Base-by-base conservation (phyloP, 2,797 vertebrate species). In the Rhabdophis nuchalis region DNA sequence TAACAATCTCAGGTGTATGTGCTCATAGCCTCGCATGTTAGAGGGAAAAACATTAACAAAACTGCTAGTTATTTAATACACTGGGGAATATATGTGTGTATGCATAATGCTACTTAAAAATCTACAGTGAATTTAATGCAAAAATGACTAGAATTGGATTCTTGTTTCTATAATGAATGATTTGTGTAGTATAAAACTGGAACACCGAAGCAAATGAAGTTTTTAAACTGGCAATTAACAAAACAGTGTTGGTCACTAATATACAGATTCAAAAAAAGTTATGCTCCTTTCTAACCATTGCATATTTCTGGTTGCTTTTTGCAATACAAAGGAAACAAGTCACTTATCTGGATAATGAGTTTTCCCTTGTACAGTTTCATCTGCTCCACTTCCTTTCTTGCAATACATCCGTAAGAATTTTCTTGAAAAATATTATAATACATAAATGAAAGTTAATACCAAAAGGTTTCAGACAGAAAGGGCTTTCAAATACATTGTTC, bases 101-200 rank as follows among this genome's bases (percentile, higher is more conserved):
- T 89, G 16, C 93, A 94, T 87, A 94, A 94, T 93, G 29, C 0
- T 0, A 95, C 94, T 95, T 90, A 4, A 90, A 96, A 95, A 93
- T 90, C 60, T 72, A 72, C 53, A 93, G 16, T 82, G 2, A 0
- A 92, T 93, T 85, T 86, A 87, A 7, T 58, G 41, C 57, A 56
- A 93, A 91, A 50, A 85, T 85, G n/a, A 93, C 52, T 92, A 89
- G 41, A 94, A 94, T 27, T 0, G 0, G 18, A 53, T 0, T 5
- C 91, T 91, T 64, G 46, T 32, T 92, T 90, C 86, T 91, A 86
- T 93, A 87, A 90, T 93, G 27, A 94, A 91, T 0, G 1, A 41
- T 87, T 64, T 64, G n/a, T n/a, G 10, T 13, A 0, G 12, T 46
- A 93, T 93, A 95, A 93, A 82, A 86, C 0, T 3, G 91, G 87